Evolutionary conservation across 2,113 vertebrate species (phyloP).

Genomic region (Cinclus mexicanus): DNA sequence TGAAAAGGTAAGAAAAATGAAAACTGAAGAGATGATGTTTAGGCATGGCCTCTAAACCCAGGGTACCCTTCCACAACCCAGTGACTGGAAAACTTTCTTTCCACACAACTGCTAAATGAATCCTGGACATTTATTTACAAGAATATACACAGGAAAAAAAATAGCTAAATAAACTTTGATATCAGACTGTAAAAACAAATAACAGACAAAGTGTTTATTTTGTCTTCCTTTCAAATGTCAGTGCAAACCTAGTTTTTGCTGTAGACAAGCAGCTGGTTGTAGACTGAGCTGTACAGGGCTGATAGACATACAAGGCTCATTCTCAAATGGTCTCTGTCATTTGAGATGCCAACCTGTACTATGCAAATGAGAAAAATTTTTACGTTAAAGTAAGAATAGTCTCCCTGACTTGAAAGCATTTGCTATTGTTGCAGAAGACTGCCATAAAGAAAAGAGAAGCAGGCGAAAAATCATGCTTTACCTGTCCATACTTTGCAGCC

Average conservation of each 20-base stretch:
- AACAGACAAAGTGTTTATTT: background rate
- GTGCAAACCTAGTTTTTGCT: background rate
- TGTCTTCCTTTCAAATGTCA: background rate
- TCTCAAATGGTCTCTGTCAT: background rate
- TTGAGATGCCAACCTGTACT: background rate
- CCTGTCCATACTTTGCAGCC: slow-evolving; percentile 95
- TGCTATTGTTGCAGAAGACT: background rate
- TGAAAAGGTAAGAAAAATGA: background rate
- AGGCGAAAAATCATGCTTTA: slow-evolving; percentile 50
- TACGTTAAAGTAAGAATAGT: background rate
- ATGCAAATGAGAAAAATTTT: background rate
- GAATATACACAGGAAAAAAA: background rate
- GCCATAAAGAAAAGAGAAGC: background rate
- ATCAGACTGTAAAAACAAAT: background rate
- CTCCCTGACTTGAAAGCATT: background rate
- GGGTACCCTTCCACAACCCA: background rate
- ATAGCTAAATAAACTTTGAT: background rate
- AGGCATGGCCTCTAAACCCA: background rate
- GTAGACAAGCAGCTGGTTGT: background rate
- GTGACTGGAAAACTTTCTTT: background rate
- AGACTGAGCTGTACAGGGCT: background rate
- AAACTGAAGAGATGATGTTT: background rate
- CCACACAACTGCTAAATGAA: background rate
- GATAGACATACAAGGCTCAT: background rate
- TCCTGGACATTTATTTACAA: background rate